Evolutionary conservation across 2,113 vertebrate species (phyloP).

Genomic region (Peucedramus taeniatus): DNA sequence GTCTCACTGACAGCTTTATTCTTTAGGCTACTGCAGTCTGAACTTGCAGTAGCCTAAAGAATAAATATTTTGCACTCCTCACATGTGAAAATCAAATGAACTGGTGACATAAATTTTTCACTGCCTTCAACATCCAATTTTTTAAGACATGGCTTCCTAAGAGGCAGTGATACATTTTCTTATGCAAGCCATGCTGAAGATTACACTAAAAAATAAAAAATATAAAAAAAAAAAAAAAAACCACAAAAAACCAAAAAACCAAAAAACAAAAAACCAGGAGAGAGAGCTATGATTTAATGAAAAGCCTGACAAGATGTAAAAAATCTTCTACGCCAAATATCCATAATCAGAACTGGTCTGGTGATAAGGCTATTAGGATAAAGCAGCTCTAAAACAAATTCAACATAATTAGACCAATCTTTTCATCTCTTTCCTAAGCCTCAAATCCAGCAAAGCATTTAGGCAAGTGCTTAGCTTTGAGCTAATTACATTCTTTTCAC

Average conservation of each 20-base stretch:
- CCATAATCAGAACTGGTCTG: neutral
- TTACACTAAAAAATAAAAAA: neutral
- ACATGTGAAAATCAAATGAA: neutral
- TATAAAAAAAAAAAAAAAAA: no score
- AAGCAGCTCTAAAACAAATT: conserved; percentile 1
- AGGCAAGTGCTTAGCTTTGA: conserved; percentile 10
- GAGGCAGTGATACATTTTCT: neutral
- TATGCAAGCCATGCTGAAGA: neutral
- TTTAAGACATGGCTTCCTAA: neutral
- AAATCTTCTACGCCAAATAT: accelerated
- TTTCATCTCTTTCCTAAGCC: neutral
- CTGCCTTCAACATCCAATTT: neutral
- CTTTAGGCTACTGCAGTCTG: neutral
- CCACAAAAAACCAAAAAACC: no score
- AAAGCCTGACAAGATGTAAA: neutral
- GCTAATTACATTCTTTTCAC: conserved; percentile 20
- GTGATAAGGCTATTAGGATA: neutral
- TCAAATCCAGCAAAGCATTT: neutral
- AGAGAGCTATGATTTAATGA: neutral
- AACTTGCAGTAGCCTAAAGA: neutral
- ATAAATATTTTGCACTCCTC: neutral
- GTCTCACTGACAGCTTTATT: neutral
- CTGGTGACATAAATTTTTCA: neutral
- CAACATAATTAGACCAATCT: neutral
- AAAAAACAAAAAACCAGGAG: neutral